A percentile compares a stretch with the other conserved stretches of the same genome.
These are phyloP conservation scores for Metacarcinus magister DNA, from an alignment of 2,888 invertebrate species.

Conservation along the genomic window DNA sequence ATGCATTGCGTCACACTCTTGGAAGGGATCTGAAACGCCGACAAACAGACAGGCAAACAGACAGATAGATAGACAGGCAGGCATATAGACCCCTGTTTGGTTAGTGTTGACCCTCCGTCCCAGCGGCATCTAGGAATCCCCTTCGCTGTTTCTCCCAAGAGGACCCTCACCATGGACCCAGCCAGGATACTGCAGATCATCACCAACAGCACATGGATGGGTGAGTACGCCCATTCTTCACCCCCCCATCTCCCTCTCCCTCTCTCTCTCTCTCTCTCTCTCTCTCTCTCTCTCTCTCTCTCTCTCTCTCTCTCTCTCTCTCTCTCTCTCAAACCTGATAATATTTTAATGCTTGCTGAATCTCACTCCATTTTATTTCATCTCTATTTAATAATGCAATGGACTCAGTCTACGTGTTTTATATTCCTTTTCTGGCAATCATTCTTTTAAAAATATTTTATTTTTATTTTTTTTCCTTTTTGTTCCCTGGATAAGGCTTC, in stretches of 20 bases:
- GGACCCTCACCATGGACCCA: constrained; percentile 10
- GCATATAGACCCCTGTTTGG: background rate
- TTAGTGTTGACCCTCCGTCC: background rate
- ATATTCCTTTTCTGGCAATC: too few species aligned
- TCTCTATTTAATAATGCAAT: too few species aligned
- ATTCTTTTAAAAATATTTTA: too few species aligned
- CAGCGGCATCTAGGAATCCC: background rate
- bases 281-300: constrained; percentile 10
- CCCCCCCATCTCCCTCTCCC: background rate
- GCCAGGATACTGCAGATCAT: constrained; percentile 40
- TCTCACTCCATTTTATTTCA: too few species aligned
- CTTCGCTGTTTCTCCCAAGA: background rate
- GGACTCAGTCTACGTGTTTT: too few species aligned
- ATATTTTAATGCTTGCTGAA: too few species aligned
- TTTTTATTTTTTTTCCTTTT: too few species aligned
- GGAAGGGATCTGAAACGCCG: too few species aligned
- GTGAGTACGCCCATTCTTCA: background rate
- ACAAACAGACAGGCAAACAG: background rate
- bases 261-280: constrained; percentile 5
- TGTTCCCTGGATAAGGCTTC: too few species aligned
- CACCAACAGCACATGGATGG: constrained; percentile 42
- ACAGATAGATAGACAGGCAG: background rate
- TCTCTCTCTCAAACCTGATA: background rate
- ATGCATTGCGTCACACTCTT: too few species aligned
- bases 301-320: background rate